A percentile compares a stretch with the other conserved stretches of the same genome.
phyloP scores from a whole-genome alignment of 2,797 vertebrate species.

The Xiphorhynchus erythropygius region DNA sequence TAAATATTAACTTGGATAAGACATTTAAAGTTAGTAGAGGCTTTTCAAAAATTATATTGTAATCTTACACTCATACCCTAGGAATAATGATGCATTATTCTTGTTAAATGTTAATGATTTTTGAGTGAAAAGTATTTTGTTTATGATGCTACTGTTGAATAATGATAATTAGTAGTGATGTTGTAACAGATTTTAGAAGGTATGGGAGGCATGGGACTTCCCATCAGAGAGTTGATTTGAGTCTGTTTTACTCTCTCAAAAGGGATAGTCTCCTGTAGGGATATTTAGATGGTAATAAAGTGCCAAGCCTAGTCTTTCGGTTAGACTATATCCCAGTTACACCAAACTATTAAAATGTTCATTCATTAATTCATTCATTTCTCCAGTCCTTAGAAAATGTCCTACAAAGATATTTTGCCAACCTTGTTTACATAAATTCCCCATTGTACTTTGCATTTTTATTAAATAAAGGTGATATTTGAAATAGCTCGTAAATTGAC shows the following conservation, averaged over 20 bases:
- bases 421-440: constrained; percentile 47
- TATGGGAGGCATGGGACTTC: not conserved
- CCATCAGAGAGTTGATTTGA: not conserved
- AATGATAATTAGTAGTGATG: not conserved
- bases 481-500: constrained; percentile 55
- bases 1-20: constrained; percentile 26
- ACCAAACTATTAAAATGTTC: not conserved
- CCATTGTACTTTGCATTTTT: constrained; percentile 60
- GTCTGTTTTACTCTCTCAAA: not conserved
- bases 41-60: not conserved
- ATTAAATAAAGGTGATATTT: constrained; percentile 52
- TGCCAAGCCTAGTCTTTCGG: not conserved
- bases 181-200: not conserved
- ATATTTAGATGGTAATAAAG: not conserved
- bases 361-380: constrained; percentile 38
- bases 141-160: not conserved
- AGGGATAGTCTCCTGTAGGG: not conserved
- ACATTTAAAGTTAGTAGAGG: constrained; percentile 12
- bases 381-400: not conserved
- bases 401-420: constrained; percentile 42
- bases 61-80: not conserved
- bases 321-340: not conserved
- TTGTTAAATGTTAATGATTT: not conserved
- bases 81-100: not conserved
- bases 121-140: constrained; percentile 3